Evolutionary conservation across 2,113 vertebrate genomes (phyloP), one percentile per base, ranked within the genome.

Genomic region (Seriola quinqueradiata): DNA sequence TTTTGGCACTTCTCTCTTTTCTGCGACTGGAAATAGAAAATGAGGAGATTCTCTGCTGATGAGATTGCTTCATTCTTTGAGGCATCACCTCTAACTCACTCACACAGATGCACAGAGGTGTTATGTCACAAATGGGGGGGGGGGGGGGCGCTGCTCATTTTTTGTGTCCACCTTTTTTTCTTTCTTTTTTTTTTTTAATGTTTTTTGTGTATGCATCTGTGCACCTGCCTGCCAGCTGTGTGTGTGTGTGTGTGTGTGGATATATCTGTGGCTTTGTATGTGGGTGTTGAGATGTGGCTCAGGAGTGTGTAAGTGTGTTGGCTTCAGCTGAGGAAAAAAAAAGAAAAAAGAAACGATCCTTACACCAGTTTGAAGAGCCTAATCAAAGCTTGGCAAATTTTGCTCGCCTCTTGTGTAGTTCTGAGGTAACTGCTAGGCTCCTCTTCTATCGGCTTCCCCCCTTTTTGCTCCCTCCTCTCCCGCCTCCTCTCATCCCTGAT

Each of bases 311-410:
- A 32, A 74, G 71, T 79, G 82, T 80, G 87, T 74, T 75, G 71
- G 46, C 72, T 77, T 77, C 57, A 78, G 63, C 38, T 3, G 12
- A 2, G 36, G 25, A 7, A 36, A 38, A 58, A 21, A 71, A 77
- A 74, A 2, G 36, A 36, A 36, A 57, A 21, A 71, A 77, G 71
- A 81, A 79, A 44, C 52, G 59, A 72, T 85, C 66, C 75, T 71
- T 82, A 88, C 89, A 75, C 61, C 1, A 34, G 82, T 92, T 87
- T 92, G 87, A 92, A 87, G 87, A 85, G 85, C 23, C 77, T 87
- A 86, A 91, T 93, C 91, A 92, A 90, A 91, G 79, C 67, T 82
- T 75, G 82, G 78, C 55, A 73, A 82, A 84, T 86, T 81, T 81
- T 83, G 70, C 79, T 82, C 34, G 23, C 73, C 86, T 90, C 74